Evolutionary conservation across 1,140 invertebrate genomes (phyloP).

Genomic region (Drosophila santomea): DNA sequence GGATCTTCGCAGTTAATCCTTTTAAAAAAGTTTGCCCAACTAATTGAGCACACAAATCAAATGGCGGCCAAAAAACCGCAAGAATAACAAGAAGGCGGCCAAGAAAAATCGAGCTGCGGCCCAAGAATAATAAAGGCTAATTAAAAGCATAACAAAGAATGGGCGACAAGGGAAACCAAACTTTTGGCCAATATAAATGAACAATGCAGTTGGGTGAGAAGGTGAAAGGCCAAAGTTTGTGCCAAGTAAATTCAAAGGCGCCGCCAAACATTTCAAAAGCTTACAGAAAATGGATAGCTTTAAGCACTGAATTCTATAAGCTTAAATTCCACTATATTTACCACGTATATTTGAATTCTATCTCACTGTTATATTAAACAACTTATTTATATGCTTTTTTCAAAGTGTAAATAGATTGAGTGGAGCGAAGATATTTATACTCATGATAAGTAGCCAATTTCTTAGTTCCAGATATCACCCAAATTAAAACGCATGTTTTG

Average conservation of each 20-base stretch:
- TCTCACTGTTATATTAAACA: no score
- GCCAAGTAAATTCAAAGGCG: not conserved
- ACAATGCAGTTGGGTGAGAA: not conserved
- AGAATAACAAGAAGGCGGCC: constrained; percentile 13
- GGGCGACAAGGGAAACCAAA: constrained; percentile 10
- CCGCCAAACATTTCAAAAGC: not conserved
- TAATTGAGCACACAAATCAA: constrained; percentile 55
- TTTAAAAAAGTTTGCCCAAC: constrained; percentile 47
- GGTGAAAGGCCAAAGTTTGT: not conserved
- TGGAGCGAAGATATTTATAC: no score
- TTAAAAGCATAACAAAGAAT: constrained; percentile 36
- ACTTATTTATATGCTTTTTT: no score
- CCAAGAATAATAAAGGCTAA: constrained; percentile 35
- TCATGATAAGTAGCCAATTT: no score
- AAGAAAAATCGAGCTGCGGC: not conserved
- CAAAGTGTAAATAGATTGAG: no score
- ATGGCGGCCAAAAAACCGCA: constrained; percentile 32
- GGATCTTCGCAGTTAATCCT: constrained; percentile 35
- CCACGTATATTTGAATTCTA: no score
- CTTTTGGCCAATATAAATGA: constrained; percentile 1
- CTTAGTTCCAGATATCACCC: not conserved
- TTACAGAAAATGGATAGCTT: not conserved
- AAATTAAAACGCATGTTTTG: not conserved
- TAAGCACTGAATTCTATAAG: not conserved
- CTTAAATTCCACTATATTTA: no score